Evolutionary conservation across 2,888 invertebrate genomes (phyloP).

Genomic region (Neoitamus cyanurus): DNA sequence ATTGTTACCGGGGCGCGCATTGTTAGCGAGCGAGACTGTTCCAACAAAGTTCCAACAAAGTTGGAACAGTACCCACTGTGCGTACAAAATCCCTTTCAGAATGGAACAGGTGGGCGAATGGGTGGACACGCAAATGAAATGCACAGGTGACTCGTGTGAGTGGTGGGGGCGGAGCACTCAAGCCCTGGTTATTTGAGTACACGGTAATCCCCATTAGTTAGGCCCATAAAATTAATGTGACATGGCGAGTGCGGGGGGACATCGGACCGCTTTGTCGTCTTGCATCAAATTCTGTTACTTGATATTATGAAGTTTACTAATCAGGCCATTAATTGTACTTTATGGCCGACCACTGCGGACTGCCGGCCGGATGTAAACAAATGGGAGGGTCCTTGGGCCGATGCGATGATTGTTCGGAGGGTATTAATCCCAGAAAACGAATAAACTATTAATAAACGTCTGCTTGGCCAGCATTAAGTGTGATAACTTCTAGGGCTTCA

Average conservation of each 20-base stretch:
- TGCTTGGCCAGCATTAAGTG: background rate
- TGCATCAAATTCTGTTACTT: slow-evolving; percentile 41
- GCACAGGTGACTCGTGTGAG: slow-evolving; percentile 13
- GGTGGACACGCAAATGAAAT: slow-evolving; percentile 21
- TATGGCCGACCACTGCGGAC: background rate
- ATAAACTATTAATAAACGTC: slow-evolving; percentile 35
- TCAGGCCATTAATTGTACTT: slow-evolving; percentile 28
- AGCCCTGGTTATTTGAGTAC: background rate
- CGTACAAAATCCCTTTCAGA: background rate
- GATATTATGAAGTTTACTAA: slow-evolving; percentile 41
- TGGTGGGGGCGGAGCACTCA: background rate
- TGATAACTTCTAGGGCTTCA: background rate
- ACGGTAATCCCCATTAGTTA: slow-evolving; percentile 37
- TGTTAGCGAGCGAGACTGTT: background rate
- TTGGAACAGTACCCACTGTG: background rate
- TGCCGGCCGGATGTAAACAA: background rate
- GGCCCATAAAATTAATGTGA: slow-evolving; percentile 41
- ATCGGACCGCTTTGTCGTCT: background rate
- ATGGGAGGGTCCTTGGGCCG: background rate
- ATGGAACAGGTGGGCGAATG: background rate
- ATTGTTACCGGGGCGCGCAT: slow-evolving; percentile 30
- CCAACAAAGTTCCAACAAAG: no score
- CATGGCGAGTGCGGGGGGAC: background rate
- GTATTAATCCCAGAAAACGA: slow-evolving; percentile 13
- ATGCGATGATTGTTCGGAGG: background rate